Percentiles rank a stretch among this genome's conserved stretches.
These are phyloP conservation scores for Drosophila histrio DNA, from an alignment of 2,888 invertebrate species.

Conservation along the genomic window DNA sequence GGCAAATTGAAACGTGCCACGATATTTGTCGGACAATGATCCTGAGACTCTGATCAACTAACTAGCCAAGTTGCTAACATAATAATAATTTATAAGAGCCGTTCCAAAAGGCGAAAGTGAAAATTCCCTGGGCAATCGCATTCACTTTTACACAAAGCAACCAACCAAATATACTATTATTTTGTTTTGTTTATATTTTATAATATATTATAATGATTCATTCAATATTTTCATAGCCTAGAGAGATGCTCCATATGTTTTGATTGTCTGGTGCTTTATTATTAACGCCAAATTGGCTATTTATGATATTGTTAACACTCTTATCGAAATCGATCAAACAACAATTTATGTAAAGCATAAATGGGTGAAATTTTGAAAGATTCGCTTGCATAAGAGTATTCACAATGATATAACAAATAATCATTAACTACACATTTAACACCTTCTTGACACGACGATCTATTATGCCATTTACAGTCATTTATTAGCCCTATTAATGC, in stretches of 20 bases:
- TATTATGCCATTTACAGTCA: background rate
- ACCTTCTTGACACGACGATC: background rate
- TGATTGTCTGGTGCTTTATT: constrained; percentile 14
- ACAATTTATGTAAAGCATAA: constrained; percentile 37
- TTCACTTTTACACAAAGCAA: constrained; percentile 39
- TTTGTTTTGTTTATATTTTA: constrained; percentile 8
- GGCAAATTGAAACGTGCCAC: constrained; percentile 36
- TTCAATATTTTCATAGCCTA: constrained; percentile 8
- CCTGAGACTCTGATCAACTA: constrained; percentile 45
- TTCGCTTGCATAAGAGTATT: constrained; percentile 38
- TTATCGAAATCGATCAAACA: constrained; percentile 13
- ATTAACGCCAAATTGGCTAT: constrained; percentile 39
- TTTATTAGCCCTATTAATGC: background rate
- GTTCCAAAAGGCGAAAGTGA: constrained; percentile 43
- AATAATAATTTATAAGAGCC: constrained; percentile 26
- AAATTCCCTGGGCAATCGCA: constrained; percentile 26
- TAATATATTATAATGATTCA: constrained; percentile 6
- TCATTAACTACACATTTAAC: constrained; percentile 4
- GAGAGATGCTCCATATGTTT: constrained; percentile 11
- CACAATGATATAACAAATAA: constrained; percentile 4
- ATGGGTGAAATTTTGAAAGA: constrained; percentile 52
- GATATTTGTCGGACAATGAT: constrained; percentile 43
- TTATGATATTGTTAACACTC: constrained; percentile 48
- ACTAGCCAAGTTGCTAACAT: constrained; percentile 25
- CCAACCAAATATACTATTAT: constrained; percentile 5